Percentiles rank a stretch among this genome's conserved stretches.
Conservation (phyloP, 2,113 vertebrate genomes). For the Phrynosoma platyrhinos region DNA sequence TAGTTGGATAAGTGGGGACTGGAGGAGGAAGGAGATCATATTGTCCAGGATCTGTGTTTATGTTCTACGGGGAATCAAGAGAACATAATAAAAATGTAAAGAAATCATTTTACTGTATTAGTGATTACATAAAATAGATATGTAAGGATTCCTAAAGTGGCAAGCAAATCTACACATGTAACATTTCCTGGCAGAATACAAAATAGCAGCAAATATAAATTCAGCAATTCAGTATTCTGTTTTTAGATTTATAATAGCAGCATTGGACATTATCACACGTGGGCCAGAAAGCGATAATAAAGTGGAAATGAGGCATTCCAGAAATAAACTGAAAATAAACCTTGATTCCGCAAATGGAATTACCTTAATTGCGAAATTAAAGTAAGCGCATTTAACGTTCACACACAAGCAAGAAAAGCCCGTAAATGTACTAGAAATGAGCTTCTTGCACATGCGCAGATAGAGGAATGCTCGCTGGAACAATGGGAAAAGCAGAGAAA, state of each 20-base stretch:
- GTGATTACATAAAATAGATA: neutral
- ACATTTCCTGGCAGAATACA: neutral
- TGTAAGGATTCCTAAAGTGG: neutral
- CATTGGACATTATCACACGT: no score
- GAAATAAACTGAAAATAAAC: no score
- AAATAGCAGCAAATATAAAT: neutral
- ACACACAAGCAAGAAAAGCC: no score
- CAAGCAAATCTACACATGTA: neutral
- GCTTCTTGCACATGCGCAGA: no score
- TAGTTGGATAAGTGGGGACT: slow-evolving; percentile 78
- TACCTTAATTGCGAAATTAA: no score
- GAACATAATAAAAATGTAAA: neutral
- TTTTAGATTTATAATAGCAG: neutral
- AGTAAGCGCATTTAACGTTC: no score
- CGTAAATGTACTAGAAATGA: no score
- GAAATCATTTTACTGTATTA: slow-evolving; percentile 13
- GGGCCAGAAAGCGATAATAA: no score
- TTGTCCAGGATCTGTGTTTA: slow-evolving; percentile 74
- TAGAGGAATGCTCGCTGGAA: no score
- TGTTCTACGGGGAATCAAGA: slow-evolving; percentile 65
- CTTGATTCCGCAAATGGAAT: no score
- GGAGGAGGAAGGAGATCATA: slow-evolving; percentile 73
- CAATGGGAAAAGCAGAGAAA: no score
- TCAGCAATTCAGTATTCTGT: neutral
- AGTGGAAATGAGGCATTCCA: no score